These are phyloP conservation scores for Phymanthus crucifer DNA, from an alignment of 92 coral and sea anemone genomes.

Conservation along the genomic window DNA sequence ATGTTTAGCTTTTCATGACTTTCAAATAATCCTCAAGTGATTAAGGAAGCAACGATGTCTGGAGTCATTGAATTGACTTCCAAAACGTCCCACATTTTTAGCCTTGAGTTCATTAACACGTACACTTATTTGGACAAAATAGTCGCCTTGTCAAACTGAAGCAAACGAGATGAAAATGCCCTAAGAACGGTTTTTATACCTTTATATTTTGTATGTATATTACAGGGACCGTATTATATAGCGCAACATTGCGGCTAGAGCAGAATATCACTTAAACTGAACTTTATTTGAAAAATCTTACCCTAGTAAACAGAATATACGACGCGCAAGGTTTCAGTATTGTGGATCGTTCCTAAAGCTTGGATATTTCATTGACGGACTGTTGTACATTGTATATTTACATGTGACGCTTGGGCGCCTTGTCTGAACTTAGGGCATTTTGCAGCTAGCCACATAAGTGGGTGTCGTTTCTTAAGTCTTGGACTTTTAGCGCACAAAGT, in stretches of 20 bases:
- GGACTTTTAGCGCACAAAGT: neutral
- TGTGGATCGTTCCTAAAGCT: constrained; percentile 17
- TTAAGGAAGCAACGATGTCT: constrained; percentile 8
- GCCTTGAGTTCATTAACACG: neutral
- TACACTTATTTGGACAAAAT: neutral
- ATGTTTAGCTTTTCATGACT: neutral
- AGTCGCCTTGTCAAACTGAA: neutral
- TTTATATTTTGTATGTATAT: neutral
- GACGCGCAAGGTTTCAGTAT: constrained; percentile 12
- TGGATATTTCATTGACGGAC: constrained; percentile 23
- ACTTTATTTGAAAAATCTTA: constrained; percentile 30
- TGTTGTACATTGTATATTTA: neutral
- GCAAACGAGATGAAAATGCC: neutral
- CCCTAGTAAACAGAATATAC: constrained; percentile 14
- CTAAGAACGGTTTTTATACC: neutral
- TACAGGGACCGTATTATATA: constrained; percentile 3
- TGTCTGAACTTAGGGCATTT: constrained; percentile 5
- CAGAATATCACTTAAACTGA: constrained; percentile 18
- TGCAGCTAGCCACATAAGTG: constrained; percentile 3
- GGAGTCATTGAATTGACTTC: neutral
- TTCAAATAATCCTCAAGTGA: neutral
- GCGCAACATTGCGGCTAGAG: neutral
- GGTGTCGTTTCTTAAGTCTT: neutral
- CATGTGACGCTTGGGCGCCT: constrained; percentile 18
- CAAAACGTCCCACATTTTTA: neutral